Evolutionary conservation across 2,888 invertebrate genomes (phyloP), one percentile per base, ranked within the genome.

Genomic region (Seira ritae): DNA sequence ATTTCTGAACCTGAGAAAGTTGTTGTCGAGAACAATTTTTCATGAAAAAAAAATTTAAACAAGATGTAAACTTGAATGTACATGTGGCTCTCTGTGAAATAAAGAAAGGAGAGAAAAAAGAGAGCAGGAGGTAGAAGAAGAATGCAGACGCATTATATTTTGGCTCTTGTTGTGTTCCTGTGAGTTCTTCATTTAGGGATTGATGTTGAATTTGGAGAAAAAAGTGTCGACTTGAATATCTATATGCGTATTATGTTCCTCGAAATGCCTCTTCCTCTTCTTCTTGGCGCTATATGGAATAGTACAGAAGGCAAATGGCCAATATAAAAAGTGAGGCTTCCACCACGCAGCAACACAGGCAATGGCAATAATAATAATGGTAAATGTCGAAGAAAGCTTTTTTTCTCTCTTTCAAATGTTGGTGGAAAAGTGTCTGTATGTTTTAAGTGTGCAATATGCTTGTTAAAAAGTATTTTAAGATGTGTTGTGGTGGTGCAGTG

Each of bases 251-350:
- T 70, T 70, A 42, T 37, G 31, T 31, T 31, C 74, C 77, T 80
- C 68, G 19, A 75, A 77, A 84, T 65, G 81, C 81, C 84, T 80
- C 81, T 84, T 84, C 74, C 15, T 20, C 31, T 55, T 60, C 22
- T 10, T 71, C 8, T 65, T 42, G 22, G 46, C 80, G 55, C 55
- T 55, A 55, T 55, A 55, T 55, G 55, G 55, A 55, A 55, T 55
- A 55, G 74, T 77, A 77, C 87, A 86, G 85, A 84, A 87, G 88
- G 86, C 86, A 88, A 88, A 87, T 87, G 86, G 85, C 88, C 87
- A 88, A 88, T 87, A 83, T 80, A 85, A 84, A 73, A 85, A 71
- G 55, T 55, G 31, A 31, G 31, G 31, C 31, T 31, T 31, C 2
- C 31, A 4, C 8, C 31, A 31, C n/a, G n/a, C n/a, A n/a, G n/a